A percentile compares a stretch with the other conserved stretches of the same genome.
Conservation (phyloP, 2,888 invertebrate species). For the Tachina grossa region DNA sequence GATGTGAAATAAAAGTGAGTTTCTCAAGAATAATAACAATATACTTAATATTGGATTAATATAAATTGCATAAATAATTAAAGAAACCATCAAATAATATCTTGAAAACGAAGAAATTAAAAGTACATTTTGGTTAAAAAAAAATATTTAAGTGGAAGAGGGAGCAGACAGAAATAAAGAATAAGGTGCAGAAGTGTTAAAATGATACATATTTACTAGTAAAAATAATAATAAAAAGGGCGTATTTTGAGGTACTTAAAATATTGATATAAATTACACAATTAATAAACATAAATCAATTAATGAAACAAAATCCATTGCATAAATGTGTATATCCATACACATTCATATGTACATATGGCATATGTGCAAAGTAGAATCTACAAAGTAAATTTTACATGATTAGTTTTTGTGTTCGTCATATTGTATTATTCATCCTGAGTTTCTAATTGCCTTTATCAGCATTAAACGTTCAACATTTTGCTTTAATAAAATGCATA, state of each 20-base stretch:
- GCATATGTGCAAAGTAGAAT: too few relatives aligned
- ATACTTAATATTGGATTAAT: conserved; percentile 8
- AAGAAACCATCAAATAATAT: conserved; percentile 1
- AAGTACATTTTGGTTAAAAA: not conserved
- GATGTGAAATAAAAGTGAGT: conserved; percentile 70
- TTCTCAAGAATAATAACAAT: conserved; percentile 20
- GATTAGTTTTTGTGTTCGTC: conserved; percentile 8
- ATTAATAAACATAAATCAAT: not conserved
- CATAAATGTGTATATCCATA: too few relatives aligned
- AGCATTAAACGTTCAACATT: conserved; percentile 24
- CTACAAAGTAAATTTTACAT: too few relatives aligned
- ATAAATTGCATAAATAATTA: conserved; percentile 23
- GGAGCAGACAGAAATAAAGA: conserved; percentile 12
- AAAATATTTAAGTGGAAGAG: not conserved
- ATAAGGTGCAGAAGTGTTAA: conserved; percentile 48
- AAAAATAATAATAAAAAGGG: conserved; percentile 49
- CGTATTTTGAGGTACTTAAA: conserved; percentile 25
- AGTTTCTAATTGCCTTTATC: conserved; percentile 6
- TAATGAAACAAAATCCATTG: not conserved
- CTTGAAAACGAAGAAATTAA: conserved; percentile 5
- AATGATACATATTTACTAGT: not conserved
- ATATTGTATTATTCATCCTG: conserved; percentile 33
- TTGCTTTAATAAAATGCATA: conserved; percentile 3
- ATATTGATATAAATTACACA: not conserved
- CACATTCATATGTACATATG: too few relatives aligned